A percentile compares a stretch with the other conserved stretches of the same genome.
Conservation (phyloP, 2,888 invertebrate genomes). For the Eupeodes luniger region DNA sequence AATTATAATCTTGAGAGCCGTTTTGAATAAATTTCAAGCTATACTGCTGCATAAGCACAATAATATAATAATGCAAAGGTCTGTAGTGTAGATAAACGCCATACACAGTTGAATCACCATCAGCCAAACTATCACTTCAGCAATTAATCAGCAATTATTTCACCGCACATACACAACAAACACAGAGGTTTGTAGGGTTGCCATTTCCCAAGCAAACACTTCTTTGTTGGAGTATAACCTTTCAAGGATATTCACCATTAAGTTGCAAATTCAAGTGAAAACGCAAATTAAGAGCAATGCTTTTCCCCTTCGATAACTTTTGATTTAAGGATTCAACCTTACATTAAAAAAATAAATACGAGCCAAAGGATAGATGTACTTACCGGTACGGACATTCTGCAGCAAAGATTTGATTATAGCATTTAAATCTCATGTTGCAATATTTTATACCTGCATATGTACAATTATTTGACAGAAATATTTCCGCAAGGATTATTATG, state of each 20-base stretch:
- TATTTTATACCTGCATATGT: constrained; percentile 14
- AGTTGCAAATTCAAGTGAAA: constrained; percentile 42
- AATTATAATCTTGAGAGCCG: constrained; percentile 19
- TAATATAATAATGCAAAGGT: not conserved
- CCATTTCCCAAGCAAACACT: not conserved
- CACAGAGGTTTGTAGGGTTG: constrained; percentile 12
- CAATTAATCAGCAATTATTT: constrained; percentile 68
- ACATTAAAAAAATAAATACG: not conserved
- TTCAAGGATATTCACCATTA: constrained; percentile 53
- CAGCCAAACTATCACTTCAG: constrained; percentile 35
- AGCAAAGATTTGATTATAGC: constrained; percentile 30
- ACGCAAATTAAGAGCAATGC: constrained; percentile 40
- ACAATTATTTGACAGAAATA: not conserved
- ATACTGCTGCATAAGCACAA: constrained; percentile 43
- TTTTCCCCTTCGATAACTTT: constrained; percentile 51
- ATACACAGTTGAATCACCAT: not conserved
- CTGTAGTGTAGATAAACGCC: no score
- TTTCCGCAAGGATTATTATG: constrained; percentile 22
- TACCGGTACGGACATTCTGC: not conserved
- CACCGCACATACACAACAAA: constrained; percentile 5
- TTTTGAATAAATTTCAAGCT: not conserved
- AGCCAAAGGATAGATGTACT: not conserved
- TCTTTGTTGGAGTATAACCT: constrained; percentile 10
- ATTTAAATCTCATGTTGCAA: constrained; percentile 3
- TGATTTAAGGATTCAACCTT: constrained; percentile 10